These are phyloP conservation scores for Drosophila koepferae DNA, from an alignment of 2,888 invertebrate species.

Conservation along the genomic window DNA sequence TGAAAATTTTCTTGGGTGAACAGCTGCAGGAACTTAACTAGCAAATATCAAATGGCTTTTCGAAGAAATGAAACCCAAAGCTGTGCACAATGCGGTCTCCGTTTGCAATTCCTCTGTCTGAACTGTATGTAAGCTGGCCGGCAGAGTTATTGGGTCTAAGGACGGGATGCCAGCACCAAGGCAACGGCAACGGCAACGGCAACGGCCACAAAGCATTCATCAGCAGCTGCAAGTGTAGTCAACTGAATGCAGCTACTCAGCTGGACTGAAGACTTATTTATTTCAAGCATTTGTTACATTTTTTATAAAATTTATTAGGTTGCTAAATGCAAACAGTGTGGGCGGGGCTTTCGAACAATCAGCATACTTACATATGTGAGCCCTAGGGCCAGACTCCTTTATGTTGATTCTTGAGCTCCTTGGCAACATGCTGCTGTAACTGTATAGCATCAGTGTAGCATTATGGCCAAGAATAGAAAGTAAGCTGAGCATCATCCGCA, in stretches of 20 bases:
- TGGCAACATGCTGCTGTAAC: constrained; percentile 12
- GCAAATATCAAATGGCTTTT: constrained; percentile 14
- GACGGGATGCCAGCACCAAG: not conserved
- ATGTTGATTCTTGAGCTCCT: not conserved
- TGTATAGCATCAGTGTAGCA: constrained; percentile 5
- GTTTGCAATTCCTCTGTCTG: constrained; percentile 25
- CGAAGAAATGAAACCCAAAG: constrained; percentile 26
- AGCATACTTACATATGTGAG: not conserved
- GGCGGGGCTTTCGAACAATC: not conserved
- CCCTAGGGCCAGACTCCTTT: not conserved
- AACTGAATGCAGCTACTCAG: constrained; percentile 36
- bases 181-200: constrained; percentile 34
- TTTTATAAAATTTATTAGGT: not conserved
- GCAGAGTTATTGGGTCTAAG: not conserved
- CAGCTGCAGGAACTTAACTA: not conserved
- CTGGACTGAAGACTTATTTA: constrained; percentile 40
- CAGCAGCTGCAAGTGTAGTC: constrained; percentile 58
- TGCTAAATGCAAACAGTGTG: constrained; percentile 27
- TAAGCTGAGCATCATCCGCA: constrained; percentile 4
- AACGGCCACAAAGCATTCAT: constrained; percentile 53
- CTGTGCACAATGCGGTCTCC: constrained; percentile 21
- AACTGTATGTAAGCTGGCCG: constrained; percentile 10
- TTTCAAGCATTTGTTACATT: not conserved
- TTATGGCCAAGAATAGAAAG: not conserved
- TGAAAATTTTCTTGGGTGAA: constrained; percentile 10